phyloP scores from a whole-genome alignment of 2,888 invertebrate species.

The Lochmaea capreae region DNA sequence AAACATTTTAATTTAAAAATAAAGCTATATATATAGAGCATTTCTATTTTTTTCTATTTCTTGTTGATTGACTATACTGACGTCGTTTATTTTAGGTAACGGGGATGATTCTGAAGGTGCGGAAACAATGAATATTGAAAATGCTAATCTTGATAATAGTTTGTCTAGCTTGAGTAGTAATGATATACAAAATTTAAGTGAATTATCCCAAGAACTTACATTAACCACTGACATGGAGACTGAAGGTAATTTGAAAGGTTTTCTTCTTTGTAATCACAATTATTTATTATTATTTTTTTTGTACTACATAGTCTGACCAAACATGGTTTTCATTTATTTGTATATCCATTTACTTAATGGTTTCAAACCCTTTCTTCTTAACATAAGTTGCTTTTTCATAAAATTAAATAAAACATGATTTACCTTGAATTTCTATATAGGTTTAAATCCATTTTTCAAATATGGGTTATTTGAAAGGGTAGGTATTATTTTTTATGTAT shows the following conservation, averaged over 20 bases:
- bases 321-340: not conserved
- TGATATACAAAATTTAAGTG: constrained; percentile 59
- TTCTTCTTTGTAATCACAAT: not conserved
- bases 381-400: too few relatives aligned
- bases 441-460: too few relatives aligned
- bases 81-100: constrained; percentile 49
- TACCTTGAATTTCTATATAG: too few relatives aligned
- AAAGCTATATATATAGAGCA: not conserved
- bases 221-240: constrained; percentile 57
- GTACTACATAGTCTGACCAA: not conserved
- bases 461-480: too few relatives aligned
- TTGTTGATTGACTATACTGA: constrained; percentile 20
- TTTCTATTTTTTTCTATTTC: constrained; percentile 2
- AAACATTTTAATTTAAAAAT: constrained; percentile 17
- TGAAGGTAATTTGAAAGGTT: constrained; percentile 51
- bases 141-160: constrained; percentile 50
- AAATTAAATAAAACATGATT: too few relatives aligned
- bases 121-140: constrained; percentile 56
- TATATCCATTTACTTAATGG: too few relatives aligned
- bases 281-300: not conserved
- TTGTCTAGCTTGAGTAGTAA: constrained; percentile 54
- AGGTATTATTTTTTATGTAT: too few relatives aligned
- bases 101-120: constrained; percentile 55
- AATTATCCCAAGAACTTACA: constrained; percentile 60
- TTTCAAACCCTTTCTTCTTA: too few relatives aligned